phyloP scores from a whole-genome alignment of 2,113 vertebrate species.

The Recurvirostra avosetta region DNA sequence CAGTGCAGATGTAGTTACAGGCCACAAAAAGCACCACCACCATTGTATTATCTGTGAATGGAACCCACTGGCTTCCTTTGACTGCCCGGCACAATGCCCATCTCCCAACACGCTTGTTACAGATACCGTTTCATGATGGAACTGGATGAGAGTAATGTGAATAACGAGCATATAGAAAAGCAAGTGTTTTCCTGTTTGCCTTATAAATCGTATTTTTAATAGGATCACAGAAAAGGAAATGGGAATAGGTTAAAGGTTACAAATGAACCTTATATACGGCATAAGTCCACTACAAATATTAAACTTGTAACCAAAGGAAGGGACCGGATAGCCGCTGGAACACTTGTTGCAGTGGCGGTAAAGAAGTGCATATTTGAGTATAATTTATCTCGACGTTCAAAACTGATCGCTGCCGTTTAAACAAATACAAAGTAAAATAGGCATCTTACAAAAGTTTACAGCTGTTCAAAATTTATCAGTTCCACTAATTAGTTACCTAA shows the following conservation, averaged over 20 bases:
- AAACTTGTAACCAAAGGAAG: background rate
- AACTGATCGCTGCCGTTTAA: background rate
- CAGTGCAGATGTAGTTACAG: constrained; percentile 1
- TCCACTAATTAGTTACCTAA: background rate
- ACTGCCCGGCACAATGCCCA: background rate
- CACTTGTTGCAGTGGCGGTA: background rate
- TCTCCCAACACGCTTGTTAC: background rate
- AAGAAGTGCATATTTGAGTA: background rate
- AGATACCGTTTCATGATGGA: background rate
- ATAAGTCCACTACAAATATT: background rate
- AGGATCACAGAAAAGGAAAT: background rate
- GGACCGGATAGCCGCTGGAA: background rate
- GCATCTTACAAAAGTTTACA: background rate
- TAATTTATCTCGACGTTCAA: background rate
- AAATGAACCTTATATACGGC: background rate
- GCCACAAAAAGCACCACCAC: background rate
- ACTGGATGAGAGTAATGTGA: background rate
- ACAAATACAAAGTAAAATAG: background rate
- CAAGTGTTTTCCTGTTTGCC: background rate
- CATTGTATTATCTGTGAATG: background rate
- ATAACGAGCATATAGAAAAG: background rate
- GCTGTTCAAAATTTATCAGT: background rate
- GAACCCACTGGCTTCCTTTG: background rate
- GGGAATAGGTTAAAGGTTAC: background rate
- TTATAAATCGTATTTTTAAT: background rate